Evolutionary conservation across 2,797 vertebrate species (phyloP), one percentile per base, ranked within the genome.

Genomic region (Xenentodon cancila): DNA sequence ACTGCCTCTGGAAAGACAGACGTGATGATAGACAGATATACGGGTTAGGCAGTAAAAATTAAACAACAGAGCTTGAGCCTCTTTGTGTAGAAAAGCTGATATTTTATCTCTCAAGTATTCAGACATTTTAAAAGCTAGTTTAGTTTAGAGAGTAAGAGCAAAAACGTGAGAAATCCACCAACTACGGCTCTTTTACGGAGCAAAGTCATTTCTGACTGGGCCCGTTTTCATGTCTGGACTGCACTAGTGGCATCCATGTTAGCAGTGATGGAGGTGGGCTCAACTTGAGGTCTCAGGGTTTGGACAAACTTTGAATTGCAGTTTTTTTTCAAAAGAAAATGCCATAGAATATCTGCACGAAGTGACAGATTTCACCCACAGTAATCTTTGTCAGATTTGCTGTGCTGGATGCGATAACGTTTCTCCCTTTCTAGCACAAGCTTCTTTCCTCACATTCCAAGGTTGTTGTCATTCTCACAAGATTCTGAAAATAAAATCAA

Each of bases 181-280:
- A 42, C 51, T 50, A 15, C 13, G 0, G 40, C 19, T 32, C 20
- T 46, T 32, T 55, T 16, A 40, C 17, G 40, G 40, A 48, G 30
- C 9, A 63, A 59, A 64, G 45, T 59, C 16, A 43, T 53, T 21
- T 70, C 40, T 62, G 48, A 21, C 51, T 50, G 37, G 46, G 2
- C 43, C 18, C 37, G 8, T 19, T 19, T 47, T 53, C 52, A 59
- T 8, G 2, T 30, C 49, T 16, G 54, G 21, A 62, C 64, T 7
- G 43, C 45, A 25, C 6, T 12, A 2, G 13, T 19, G 59, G 43
- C 20, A 8, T 61, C 32, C 9, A 45, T 46, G 22, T 9, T 43
- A 25, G 53, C 53, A 49, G 50, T 9, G 52, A 72, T 61, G 60
- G 61, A 58, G 49, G 42, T 25, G 40, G 19, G 43, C 52, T n/a